Conservation (phyloP, 2,797 vertebrate genomes). For the Somateria mollissima region DNA sequence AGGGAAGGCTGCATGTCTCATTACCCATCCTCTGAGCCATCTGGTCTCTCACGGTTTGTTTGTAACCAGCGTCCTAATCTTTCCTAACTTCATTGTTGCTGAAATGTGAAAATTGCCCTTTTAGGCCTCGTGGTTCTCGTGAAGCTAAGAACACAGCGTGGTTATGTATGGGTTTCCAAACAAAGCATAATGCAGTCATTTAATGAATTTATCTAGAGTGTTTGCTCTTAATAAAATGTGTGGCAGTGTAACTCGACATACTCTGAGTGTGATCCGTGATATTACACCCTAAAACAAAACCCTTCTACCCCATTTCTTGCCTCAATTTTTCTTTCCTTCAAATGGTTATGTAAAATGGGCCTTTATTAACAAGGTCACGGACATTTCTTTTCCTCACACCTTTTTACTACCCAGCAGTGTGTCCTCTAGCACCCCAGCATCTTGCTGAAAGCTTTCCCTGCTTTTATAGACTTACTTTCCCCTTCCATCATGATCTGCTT, state of each 20-base stretch:
- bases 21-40: background rate
- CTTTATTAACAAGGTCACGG: background rate
- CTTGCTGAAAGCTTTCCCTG: background rate
- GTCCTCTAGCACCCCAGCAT: background rate
- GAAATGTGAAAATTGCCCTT: background rate
- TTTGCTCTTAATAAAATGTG: background rate
- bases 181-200: background rate
- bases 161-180: background rate
- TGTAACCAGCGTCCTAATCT: background rate
- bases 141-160: background rate
- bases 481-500: background rate
- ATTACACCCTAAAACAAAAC: background rate
- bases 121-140: background rate
- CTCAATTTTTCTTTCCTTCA: background rate
- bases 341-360: background rate
- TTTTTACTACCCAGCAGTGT: background rate
- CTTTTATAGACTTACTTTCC: background rate
- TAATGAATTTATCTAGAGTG: background rate
- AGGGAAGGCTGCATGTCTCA: background rate
- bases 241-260: rapidly evolving
- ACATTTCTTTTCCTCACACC: background rate
- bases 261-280: background rate
- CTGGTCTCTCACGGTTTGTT: background rate
- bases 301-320: background rate
- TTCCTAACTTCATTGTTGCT: background rate